Evolutionary conservation across 2,888 invertebrate species (phyloP), one percentile per base, ranked within the genome.

Genomic region (Standfussiana lucernea): DNA sequence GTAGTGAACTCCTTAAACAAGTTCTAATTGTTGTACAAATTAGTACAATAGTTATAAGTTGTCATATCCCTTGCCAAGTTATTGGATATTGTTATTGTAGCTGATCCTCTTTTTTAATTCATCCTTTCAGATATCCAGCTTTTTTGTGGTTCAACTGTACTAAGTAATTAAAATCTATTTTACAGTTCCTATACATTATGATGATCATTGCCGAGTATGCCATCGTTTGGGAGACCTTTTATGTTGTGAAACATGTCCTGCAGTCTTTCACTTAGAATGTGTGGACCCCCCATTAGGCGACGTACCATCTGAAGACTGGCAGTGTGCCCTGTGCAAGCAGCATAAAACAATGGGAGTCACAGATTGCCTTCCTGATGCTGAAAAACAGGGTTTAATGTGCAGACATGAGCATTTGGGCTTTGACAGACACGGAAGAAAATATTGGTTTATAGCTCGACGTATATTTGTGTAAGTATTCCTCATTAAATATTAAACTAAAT

Each of bases 191-290:
- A 98, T 99, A 95, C 98, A 98, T 93, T 99, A 99, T 94, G 99
- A 99, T 94, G 99, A 99, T 94, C 99, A 99, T 93, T 99, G 99
- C 91, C 97, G 99, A 84, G 98, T 98, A 42, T 99, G 99, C 91
- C 99, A 99, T 94, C 98, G 99, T 79, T 96, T 99, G 76, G 99
- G 99, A 42, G 99, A 99, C 94, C 97, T 99, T 70, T 95, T 99
- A 21, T 99, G 99, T 93, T 99, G 99, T 95, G 99, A 99, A 96
- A 99, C 99, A 6, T 99, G 99, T 92, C 99, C 99, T 35, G 99
- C 99, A 45, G 99, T 99, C 37, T 99, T 99, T 95, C 99, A 99
- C 95, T 97, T 99, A 92, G 99, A 98, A 91, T 99, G 99, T 96
- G 98, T 99, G 72, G 99, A 99, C 92, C 99, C 99, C 72, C 99